A percentile compares a stretch with the other conserved stretches of the same genome.
These are phyloP conservation scores for Sorex maritimensis DNA, from an alignment of 2,797 vertebrate genomes.

Conservation along the genomic window DNA sequence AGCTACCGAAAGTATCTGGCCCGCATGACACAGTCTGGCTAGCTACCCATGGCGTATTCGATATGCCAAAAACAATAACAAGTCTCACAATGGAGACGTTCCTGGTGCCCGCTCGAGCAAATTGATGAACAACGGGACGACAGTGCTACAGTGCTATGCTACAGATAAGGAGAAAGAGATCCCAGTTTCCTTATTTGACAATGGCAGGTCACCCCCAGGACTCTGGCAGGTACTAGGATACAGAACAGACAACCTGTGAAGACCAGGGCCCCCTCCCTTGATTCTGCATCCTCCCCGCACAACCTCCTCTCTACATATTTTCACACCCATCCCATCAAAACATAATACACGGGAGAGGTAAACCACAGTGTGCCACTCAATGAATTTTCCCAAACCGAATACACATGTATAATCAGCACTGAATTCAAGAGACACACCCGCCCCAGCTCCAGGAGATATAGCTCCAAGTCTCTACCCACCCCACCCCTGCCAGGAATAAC, in stretches of 20 bases:
- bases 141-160: too few relatives aligned
- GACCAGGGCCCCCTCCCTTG: not conserved
- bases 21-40: too few relatives aligned
- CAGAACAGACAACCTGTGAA: fast-evolving
- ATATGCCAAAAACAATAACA: too few relatives aligned
- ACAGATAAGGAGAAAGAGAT: not conserved
- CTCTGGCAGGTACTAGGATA: fast-evolving
- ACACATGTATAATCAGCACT: not conserved
- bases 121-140: too few relatives aligned
- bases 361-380: not conserved
- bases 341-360: not conserved
- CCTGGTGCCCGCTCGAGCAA: too few relatives aligned
- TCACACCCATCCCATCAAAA: not conserved
- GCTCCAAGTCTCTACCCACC: too few relatives aligned
- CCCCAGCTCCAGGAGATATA: not conserved
- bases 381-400: not conserved
- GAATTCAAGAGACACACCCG: not conserved
- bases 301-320: too few relatives aligned
- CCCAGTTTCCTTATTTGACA: not conserved
- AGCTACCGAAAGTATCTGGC: too few relatives aligned
- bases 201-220: not conserved
- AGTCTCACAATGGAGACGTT: too few relatives aligned
- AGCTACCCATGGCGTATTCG: too few relatives aligned
- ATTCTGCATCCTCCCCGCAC: not conserved
- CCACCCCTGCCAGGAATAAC: too few relatives aligned